Evolutionary conservation across 2,888 invertebrate species (phyloP), one percentile per base, ranked within the genome.

Genomic region (Cabera pusaria): DNA sequence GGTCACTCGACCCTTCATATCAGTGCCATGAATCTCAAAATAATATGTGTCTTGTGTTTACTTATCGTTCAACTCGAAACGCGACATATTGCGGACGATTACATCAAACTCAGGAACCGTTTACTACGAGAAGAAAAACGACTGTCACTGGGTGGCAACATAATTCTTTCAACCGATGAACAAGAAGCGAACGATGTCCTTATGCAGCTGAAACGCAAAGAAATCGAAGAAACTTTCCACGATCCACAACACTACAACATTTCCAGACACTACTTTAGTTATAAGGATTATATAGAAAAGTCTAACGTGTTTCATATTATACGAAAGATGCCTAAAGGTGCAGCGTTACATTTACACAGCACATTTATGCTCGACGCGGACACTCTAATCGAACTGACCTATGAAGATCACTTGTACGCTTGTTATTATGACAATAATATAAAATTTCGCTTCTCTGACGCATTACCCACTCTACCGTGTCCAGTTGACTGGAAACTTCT

Each of bases 291-390:
- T 5, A 93, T 95, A 6, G 81, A 90, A 6, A 66, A 80, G 0
- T 94, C 95, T 0, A 77, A 90, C 33, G 91, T 96, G 1, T 95
- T 93, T 60, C 72, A 91, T 48, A 82, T 94, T 2, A 91, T 96
- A 4, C 81, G 80, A 34, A 72, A 63, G 27, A 91, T 96, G 90
- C 96, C 96, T 0, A 96, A 96, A 79, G 96, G 94, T 0, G 93
- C 90, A 0, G 92, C 92, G 0, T 69, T 95, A 6, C 95, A 95
- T 58, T 89, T 92, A 0, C 95, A 95, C 59, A 91, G 93, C 51
- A 90, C 92, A 0, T 90, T 93, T 0, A 82, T 93, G 52, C 90
- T 91, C 6, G 92, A 92, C 18, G 79, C 89, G 0, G 91, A 93
- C 26, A 91, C 85, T 32, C 56, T 94, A 21, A 75, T 93, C 11